Conservation (phyloP, 2,113 vertebrate species). For the Gadus macrocephalus region DNA sequence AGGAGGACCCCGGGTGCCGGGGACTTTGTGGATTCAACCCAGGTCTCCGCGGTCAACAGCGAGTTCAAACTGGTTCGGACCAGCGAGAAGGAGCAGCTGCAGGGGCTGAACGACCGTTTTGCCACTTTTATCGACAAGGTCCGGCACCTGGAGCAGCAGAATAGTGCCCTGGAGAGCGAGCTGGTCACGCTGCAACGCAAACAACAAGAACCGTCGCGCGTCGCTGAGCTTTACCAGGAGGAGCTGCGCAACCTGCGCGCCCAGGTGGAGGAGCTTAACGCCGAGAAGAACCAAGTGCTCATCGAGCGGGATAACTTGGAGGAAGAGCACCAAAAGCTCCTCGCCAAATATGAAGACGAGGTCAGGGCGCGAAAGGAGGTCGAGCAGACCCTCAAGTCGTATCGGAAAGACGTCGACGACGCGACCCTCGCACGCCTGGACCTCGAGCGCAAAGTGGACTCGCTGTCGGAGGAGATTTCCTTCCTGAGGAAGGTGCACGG, state of each 20-base stretch:
- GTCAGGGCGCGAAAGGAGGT: slow-evolving; percentile 66
- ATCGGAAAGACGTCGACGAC: slow-evolving; percentile 79
- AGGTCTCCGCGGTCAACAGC: slow-evolving; percentile 73
- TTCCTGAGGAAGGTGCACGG: slow-evolving; percentile 81
- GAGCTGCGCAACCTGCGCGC: slow-evolving; percentile 77
- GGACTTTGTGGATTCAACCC: slow-evolving; percentile 70
- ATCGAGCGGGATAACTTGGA: slow-evolving; percentile 79
- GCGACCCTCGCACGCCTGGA: slow-evolving; percentile 73
- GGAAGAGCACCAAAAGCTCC: slow-evolving; percentile 76
- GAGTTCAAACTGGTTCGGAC: slow-evolving; percentile 78
- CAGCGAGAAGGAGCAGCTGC: slow-evolving; percentile 86
- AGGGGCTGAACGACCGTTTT: slow-evolving; percentile 85
- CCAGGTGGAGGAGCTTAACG: slow-evolving; percentile 74
- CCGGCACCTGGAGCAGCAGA: slow-evolving; percentile 81
- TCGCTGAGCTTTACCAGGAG: slow-evolving; percentile 76
- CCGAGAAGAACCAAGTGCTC: slow-evolving; percentile 73
- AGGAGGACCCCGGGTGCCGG: slow-evolving; percentile 38
- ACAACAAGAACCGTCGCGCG: slow-evolving; percentile 73
- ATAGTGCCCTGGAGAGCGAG: slow-evolving; percentile 77
- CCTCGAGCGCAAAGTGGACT: slow-evolving; percentile 80
- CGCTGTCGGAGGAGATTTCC: slow-evolving; percentile 79
- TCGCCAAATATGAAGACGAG: slow-evolving; percentile 69
- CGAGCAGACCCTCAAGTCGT: slow-evolving; percentile 72
- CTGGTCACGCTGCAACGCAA: slow-evolving; percentile 74
- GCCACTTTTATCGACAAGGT: slow-evolving; percentile 86